Evolutionary conservation across 2,797 vertebrate genomes (phyloP).

Genomic region (Lycodopsis pacificus): DNA sequence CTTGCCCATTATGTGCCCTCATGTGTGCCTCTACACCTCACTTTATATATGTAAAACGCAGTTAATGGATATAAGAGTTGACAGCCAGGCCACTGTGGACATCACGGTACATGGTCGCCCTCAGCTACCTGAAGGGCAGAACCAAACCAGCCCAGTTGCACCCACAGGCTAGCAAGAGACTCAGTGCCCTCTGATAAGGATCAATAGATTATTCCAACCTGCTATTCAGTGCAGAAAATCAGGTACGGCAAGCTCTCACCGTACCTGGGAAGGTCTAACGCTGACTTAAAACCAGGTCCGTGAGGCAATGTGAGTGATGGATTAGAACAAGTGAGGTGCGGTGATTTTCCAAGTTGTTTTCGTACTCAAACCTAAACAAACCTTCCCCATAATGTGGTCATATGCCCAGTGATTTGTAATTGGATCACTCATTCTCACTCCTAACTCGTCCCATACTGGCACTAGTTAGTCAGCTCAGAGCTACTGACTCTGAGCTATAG

Average conservation of each 20-base stretch:
- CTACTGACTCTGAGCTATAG: too few species aligned
- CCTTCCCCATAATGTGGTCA: too few species aligned
- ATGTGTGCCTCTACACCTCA: conserved; percentile 20
- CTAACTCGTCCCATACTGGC: too few species aligned
- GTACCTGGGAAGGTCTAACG: too few species aligned
- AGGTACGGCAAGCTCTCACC: neutral
- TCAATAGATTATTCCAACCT: neutral
- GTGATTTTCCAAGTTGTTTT: too few species aligned
- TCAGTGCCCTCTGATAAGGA: neutral
- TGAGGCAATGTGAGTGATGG: too few species aligned
- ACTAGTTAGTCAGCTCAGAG: too few species aligned
- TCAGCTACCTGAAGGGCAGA: conserved; percentile 20
- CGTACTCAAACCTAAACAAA: too few species aligned
- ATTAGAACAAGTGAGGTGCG: too few species aligned
- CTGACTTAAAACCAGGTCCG: too few species aligned
- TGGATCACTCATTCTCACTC: too few species aligned
- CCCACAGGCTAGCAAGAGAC: neutral
- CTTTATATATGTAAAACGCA: conserved; percentile 29
- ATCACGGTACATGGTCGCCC: neutral
- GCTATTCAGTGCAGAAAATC: neutral
- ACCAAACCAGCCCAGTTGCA: neutral
- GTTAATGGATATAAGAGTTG: conserved; percentile 31
- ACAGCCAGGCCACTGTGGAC: conserved; percentile 4
- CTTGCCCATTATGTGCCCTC: conserved; percentile 32
- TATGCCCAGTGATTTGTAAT: too few species aligned